phyloP scores from a whole-genome alignment of 1,140 invertebrate species.

The Zelostemma sp. region DNA sequence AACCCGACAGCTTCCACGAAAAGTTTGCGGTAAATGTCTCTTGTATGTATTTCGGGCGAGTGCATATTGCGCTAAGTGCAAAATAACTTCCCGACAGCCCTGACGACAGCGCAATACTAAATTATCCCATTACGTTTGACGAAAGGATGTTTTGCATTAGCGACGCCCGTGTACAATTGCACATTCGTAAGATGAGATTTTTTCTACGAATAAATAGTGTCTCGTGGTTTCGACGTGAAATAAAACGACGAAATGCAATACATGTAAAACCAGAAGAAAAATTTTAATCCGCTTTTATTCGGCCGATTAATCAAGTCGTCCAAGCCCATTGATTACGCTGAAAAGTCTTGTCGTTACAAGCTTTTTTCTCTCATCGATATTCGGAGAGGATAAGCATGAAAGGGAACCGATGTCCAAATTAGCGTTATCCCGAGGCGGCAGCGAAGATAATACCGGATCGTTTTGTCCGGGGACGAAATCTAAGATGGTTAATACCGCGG shows the following conservation, averaged over 20 bases:
- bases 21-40: neutral
- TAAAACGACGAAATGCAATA: no score
- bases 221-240: no score
- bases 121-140: neutral
- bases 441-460: neutral
- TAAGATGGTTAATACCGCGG: neutral
- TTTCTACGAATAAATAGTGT: no score
- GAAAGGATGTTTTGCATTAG: neutral
- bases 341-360: neutral
- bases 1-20: neutral
- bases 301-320: neutral
- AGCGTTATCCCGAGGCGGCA: neutral
- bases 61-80: conserved; percentile 8
- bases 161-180: no score
- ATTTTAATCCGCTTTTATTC: neutral
- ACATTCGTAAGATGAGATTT: no score
- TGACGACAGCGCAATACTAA: neutral
- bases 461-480: neutral
- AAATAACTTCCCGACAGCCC: conserved; percentile 30
- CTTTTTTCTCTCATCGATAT: neutral
- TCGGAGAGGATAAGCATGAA: neutral
- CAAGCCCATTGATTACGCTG: neutral
- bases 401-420: conserved; percentile 4
- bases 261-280: no score
- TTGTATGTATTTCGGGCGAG: conserved; percentile 5